A percentile compares a stretch with the other conserved stretches of the same genome.
Evolutionary conservation across 1,140 invertebrate genomes (phyloP).

Genomic region (Sitobion miscanthi): DNA sequence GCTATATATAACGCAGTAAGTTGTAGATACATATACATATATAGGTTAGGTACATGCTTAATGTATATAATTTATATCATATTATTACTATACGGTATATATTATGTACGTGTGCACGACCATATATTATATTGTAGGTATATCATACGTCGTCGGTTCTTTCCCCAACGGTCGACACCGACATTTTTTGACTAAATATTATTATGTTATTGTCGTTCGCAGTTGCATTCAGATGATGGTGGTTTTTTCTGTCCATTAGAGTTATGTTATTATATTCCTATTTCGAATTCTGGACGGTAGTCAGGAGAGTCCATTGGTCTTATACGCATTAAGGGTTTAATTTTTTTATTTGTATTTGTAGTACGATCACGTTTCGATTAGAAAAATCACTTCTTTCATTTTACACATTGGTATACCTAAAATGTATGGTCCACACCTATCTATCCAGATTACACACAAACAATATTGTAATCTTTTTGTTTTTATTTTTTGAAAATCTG

Average conservation of each 20-base stretch:
- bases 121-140: background rate
- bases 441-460: background rate
- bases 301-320: background rate
- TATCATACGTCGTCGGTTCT: background rate
- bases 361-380: background rate
- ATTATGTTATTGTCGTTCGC: background rate
- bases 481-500: background rate
- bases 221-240: background rate
- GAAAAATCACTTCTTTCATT: background rate
- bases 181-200: slow-evolving; percentile 15
- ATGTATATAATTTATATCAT: background rate
- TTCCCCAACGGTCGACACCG: background rate
- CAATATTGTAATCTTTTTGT: background rate
- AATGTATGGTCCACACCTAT: background rate
- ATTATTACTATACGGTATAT: background rate
- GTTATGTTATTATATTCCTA: background rate
- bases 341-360: background rate
- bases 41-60: background rate
- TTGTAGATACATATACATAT: background rate
- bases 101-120: no score
- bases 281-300: background rate
- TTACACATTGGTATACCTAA: background rate
- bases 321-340: background rate
- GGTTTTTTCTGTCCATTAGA: background rate
- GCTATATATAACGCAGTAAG: background rate